Evolutionary conservation across 2,797 vertebrate species (phyloP), one percentile per base, ranked within the genome.

Genomic region (Alcedo atthis): DNA sequence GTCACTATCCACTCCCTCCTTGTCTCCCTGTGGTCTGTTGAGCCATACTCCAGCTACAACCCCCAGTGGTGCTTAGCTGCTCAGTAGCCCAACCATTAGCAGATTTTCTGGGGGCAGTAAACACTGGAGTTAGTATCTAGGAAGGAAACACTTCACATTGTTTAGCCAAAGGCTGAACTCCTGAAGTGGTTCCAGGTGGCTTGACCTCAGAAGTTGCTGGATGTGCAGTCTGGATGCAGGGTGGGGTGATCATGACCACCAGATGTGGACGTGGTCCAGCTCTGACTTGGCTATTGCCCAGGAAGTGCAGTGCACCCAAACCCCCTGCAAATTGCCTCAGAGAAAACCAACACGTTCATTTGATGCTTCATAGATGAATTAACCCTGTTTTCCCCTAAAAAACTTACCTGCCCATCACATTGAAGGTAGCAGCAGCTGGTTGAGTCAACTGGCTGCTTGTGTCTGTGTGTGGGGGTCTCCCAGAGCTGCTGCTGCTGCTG

Each of bases 71-170:
- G 4, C 53, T 81, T 57, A 84, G 70, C 48, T 9, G 4, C 53
- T 81, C 61, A 84, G 59, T 35, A 91, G 42, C 18, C 67, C 37
- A 63, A 33, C 18, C 5, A 28, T 58, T 67, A 88, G 22, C 43
- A 85, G 46, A 24, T 73, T 77, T 70, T 37, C 42, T 80, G 28
- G 12, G 67, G 63, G 37, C 43, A 74, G 71, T 69, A 94, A 94
- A 89, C 33, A 83, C 35, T 17, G 66, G 51, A 67, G 45, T 79
- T 86, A 81, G 25, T 48, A 43, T 71, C 85, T 74, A 92, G 94
- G 86, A 94, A 95, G 78, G 83, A 92, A 92, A 57, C 76, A 89
- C 86, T 95, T 93, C 45, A 86, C 74, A 57, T 45, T 89, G 51
- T 94, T 96, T 92, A 92, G 33, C 46, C 70, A 91, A 90, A 59